Evolutionary conservation across 2,113 vertebrate species (phyloP).

Genomic region (Heterochromis multidens): DNA sequence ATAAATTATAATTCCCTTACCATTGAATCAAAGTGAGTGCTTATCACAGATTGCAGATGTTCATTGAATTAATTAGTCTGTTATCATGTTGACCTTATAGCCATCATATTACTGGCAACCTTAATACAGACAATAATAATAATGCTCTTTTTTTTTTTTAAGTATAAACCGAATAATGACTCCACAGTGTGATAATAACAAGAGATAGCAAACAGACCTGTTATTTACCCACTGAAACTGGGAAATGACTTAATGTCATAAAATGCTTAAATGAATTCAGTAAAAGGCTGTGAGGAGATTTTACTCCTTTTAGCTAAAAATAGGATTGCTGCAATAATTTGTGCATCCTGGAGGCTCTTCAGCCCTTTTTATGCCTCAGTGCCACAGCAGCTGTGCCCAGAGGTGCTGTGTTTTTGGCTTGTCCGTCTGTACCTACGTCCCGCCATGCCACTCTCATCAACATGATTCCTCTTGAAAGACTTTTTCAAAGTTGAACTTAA

Average conservation of each 20-base stretch:
- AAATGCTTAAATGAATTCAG: not conserved
- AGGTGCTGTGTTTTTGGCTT: not conserved
- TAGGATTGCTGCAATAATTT: not conserved
- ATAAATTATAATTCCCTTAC: not conserved
- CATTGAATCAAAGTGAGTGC: not conserved
- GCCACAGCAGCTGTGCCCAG: not conserved
- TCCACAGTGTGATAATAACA: not conserved
- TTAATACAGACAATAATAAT: not conserved
- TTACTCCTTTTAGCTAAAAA: not conserved
- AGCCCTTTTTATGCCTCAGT: not conserved
- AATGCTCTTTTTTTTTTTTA: not conserved
- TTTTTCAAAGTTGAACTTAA: not conserved
- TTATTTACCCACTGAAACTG: not conserved
- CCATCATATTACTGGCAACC: not conserved
- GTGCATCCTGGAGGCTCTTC: not conserved
- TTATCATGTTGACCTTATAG: conserved; percentile 50
- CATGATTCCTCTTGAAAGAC: not conserved
- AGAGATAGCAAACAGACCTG: not conserved
- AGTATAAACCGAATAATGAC: not conserved
- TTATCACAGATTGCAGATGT: conserved; percentile 24
- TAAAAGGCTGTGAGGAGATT: not conserved
- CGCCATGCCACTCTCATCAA: not conserved
- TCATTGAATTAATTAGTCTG: not conserved
- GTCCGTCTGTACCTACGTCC: not conserved
- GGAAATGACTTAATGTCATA: not conserved